Base-by-base conservation (phyloP, 1,140 invertebrate genomes). In the Chelonus insularis region DNA sequence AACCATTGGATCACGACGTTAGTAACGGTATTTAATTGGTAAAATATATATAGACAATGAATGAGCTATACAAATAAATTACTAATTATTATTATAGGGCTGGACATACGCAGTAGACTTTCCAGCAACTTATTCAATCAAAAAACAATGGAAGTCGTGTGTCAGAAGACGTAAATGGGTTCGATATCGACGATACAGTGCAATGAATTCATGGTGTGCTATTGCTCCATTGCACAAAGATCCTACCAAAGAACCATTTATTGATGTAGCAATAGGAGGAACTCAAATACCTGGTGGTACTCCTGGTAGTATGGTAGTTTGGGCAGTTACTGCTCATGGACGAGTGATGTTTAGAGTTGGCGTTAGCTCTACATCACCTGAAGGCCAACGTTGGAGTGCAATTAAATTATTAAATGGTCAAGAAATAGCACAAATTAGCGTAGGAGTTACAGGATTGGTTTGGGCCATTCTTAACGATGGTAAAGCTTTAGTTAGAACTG, bases 91-190 rank as follows among this genome's bases (percentile, higher is more conserved):
- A n/a, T n/a, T n/a, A 57, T 66, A 89, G 86, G 87, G 94, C 36
- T 97, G 94, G 95, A 95, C 91, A 25, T 97, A 97, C 84, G 93
- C 94, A 20, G 84, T 95, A 45, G 94, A 97, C 82, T 97, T 97
- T 81, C 93, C 92, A 48, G 86, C 90, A 16, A 88, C 87, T n/a
- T 97, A 91, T 82, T 85, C 87, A 32, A 83, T 88, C 1, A 87
- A 89, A 60, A 95, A 94, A 71, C 88, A 91, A 57, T 96, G 93
- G 93, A 93, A 92, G 68, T 95, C 93, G 9, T 94, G 90, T 83
- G 94, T 97, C 0, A 85, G 94, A 59, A 84, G 94, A 68, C 84
- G 94, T 56, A 93, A 95, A 75, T 96, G 94, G 93, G 87, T 92
- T 66, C 84, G 94, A 54, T 92, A 91, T 77, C 81, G 94, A 25